Evolutionary conservation across 1,140 invertebrate species (phyloP).

Genomic region (Bombus pascuorum): DNA sequence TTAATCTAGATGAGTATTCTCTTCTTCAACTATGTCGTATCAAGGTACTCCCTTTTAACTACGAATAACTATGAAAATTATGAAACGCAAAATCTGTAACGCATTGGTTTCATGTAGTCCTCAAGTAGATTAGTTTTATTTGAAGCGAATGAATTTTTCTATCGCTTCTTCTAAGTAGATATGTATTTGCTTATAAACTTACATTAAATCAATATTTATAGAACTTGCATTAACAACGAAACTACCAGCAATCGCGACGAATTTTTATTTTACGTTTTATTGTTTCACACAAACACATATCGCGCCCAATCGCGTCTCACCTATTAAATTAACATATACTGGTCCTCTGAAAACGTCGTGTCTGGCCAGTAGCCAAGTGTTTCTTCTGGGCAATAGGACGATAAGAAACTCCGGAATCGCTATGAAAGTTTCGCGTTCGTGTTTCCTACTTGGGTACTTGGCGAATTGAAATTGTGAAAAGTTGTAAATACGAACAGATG

Average conservation of each 20-base stretch:
- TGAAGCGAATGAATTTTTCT: too few species aligned
- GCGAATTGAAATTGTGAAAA: not conserved
- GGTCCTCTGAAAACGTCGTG: not conserved
- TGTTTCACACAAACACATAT: not conserved
- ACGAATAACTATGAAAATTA: too few species aligned
- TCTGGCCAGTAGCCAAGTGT: not conserved
- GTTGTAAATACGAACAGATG: not conserved
- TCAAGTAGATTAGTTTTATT: too few species aligned
- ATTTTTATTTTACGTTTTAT: not conserved
- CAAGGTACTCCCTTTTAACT: too few species aligned
- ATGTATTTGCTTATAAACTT: too few species aligned
- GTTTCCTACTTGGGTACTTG: not conserved
- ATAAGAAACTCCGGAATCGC: not conserved
- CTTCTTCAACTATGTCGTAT: too few species aligned
- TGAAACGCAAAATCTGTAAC: too few species aligned
- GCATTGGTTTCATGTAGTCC: too few species aligned
- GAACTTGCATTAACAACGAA: not conserved
- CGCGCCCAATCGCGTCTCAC: not conserved
- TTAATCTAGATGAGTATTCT: not conserved
- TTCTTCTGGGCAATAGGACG: not conserved
- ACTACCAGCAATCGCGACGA: not conserved
- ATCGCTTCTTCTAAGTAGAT: too few species aligned
- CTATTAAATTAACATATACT: constrained; percentile 33
- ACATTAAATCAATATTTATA: not conserved
- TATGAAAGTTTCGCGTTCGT: constrained; percentile 11